Evolutionary conservation across 1,140 invertebrate species (phyloP).

Genomic region (Atopsyche davidsoni): DNA sequence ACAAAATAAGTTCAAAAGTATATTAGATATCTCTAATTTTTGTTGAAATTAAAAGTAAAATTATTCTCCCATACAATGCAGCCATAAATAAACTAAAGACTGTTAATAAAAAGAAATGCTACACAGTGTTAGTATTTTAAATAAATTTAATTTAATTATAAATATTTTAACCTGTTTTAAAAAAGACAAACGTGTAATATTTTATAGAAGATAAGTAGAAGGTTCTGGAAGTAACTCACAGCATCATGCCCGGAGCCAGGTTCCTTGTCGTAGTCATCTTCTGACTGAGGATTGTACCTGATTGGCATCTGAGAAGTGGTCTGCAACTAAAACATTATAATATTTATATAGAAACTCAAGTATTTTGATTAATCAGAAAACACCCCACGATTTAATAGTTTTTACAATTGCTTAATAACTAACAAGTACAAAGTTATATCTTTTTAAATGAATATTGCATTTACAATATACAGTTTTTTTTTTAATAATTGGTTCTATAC

Average conservation of each 20-base stretch:
- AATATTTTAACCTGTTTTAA: too few relatives aligned
- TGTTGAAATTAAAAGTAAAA: too few relatives aligned
- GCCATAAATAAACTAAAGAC: too few relatives aligned
- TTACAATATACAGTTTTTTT: not conserved
- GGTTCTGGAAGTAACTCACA: constrained; percentile 14
- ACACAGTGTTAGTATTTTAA: too few relatives aligned
- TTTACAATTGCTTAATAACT: too few relatives aligned
- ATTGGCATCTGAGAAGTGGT: constrained; percentile 26
- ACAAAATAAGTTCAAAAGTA: too few relatives aligned
- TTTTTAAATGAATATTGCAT: not conserved
- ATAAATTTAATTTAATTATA: too few relatives aligned
- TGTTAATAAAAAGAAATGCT: too few relatives aligned
- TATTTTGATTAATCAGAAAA: constrained; percentile 1
- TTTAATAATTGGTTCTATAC: not conserved
- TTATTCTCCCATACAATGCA: too few relatives aligned
- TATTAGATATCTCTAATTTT: too few relatives aligned
- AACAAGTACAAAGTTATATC: too few relatives aligned
- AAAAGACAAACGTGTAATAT: not conserved
- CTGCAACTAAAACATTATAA: constrained; percentile 1
- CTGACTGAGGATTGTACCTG: constrained; percentile 23
- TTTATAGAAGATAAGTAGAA: not conserved
- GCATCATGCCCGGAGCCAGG: constrained; percentile 21
- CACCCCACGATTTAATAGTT: too few relatives aligned
- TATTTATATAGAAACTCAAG: not conserved
- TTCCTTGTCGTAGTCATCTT: constrained; percentile 19